Evolutionary conservation across 2,113 vertebrate genomes (phyloP).

Genomic region (Cyanocitta stelleri): DNA sequence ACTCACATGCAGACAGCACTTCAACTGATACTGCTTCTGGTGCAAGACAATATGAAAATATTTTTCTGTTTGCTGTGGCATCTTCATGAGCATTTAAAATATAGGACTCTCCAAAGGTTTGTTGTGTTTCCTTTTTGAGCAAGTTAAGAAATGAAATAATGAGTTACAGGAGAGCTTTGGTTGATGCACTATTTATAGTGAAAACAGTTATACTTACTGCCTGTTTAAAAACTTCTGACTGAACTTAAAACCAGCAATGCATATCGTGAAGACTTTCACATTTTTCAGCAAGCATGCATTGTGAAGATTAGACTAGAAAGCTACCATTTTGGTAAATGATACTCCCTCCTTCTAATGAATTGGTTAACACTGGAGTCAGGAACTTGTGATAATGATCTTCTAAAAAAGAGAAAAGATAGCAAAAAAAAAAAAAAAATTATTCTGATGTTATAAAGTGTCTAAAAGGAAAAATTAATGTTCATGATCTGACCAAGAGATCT

Average conservation of each 20-base stretch:
- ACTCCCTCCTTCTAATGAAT: background rate
- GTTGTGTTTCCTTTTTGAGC: background rate
- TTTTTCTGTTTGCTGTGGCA: background rate
- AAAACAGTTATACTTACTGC: background rate
- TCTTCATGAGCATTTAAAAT: background rate
- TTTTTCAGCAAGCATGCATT: background rate
- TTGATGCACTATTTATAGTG: background rate
- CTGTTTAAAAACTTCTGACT: background rate
- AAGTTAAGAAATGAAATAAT: background rate
- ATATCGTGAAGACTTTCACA: background rate
- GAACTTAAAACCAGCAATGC: background rate
- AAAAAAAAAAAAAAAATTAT: background rate
- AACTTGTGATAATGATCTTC: background rate
- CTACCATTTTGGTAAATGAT: background rate
- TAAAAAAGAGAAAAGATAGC: background rate
- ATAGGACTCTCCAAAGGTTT: background rate
- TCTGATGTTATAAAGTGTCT: background rate
- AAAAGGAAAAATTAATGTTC: background rate
- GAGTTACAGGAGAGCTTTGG: background rate
- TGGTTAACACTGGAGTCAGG: background rate
- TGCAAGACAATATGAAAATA: background rate
- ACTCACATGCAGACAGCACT: background rate
- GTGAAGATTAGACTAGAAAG: background rate
- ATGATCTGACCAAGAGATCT: background rate
- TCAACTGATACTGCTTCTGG: background rate